Evolutionary conservation across 2,888 invertebrate genomes (phyloP).

Genomic region (Argyresthia albistria): DNA sequence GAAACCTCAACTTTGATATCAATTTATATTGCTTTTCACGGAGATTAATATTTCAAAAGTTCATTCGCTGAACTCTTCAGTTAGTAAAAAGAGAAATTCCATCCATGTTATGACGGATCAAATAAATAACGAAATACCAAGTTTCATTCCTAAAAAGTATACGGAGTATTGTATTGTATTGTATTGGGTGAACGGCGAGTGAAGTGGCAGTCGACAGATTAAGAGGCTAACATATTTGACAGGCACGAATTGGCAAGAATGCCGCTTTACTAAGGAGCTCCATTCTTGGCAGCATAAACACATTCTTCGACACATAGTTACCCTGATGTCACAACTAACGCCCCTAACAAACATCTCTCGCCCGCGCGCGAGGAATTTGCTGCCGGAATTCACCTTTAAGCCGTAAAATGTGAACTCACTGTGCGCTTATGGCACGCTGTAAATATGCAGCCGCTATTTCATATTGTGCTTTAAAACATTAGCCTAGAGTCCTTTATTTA

Average conservation of each 20-base stretch:
- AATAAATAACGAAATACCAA: too few species aligned
- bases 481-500: constrained; percentile 25
- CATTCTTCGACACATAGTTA: constrained; percentile 70
- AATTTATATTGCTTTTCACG: too few species aligned
- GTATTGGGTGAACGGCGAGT: too few species aligned
- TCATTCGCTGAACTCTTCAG: too few species aligned
- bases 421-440: constrained; percentile 23
- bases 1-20: too few species aligned
- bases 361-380: constrained; percentile 48
- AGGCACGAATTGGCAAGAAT: constrained; percentile 16
- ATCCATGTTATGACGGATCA: too few species aligned
- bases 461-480: constrained; percentile 36
- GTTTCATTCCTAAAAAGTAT: too few species aligned
- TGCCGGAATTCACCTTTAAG: constrained; percentile 45
- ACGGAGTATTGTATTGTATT: too few species aligned
- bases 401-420: constrained; percentile 31
- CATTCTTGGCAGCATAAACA: constrained; percentile 66
- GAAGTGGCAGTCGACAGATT: not conserved
- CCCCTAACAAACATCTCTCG: constrained; percentile 48
- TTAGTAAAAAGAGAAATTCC: too few species aligned
- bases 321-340: constrained; percentile 54
- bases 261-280: constrained; percentile 44
- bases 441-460: constrained; percentile 46
- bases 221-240: not conserved
- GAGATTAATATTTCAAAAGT: too few species aligned